Conservation (phyloP, 2,888 invertebrate species). For the Cheilosia variabilis region DNA sequence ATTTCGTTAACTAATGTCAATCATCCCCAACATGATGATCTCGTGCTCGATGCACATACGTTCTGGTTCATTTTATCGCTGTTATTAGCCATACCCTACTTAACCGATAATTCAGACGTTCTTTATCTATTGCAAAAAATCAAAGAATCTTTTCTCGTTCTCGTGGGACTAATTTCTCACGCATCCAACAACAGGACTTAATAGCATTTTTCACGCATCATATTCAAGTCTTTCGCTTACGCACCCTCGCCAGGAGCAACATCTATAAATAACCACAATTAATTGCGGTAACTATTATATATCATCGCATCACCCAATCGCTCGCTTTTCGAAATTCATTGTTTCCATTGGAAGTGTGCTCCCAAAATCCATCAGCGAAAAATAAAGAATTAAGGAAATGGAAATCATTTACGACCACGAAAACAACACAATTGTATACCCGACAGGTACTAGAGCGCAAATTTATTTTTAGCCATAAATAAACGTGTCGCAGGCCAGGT, state of each 20-base stretch:
- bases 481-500: slow-evolving; percentile 62
- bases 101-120: not conserved
- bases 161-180: slow-evolving; percentile 57
- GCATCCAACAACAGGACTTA: slow-evolving; percentile 23
- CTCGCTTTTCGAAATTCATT: slow-evolving; percentile 12
- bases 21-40: too few relatives aligned
- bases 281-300: slow-evolving; percentile 65
- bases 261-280: slow-evolving; percentile 63
- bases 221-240: slow-evolving; percentile 45
- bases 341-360: not conserved
- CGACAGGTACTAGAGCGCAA: slow-evolving; percentile 65
- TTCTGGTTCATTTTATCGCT: too few relatives aligned
- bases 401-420: slow-evolving; percentile 30
- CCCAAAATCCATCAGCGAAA: slow-evolving; percentile 48
- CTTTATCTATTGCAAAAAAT: slow-evolving; percentile 23
- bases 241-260: not conserved
- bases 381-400: slow-evolving; percentile 44
- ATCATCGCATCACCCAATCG: slow-evolving; percentile 53
- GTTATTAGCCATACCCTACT: too few relatives aligned
- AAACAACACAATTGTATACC: slow-evolving; percentile 23
- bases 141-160: slow-evolving; percentile 32
- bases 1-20: too few relatives aligned
- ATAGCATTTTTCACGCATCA: slow-evolving; percentile 31
- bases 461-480: slow-evolving; percentile 71
- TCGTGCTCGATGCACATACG: too few relatives aligned